Evolutionary conservation across 2,888 invertebrate genomes (phyloP), one percentile per base, ranked within the genome.

Genomic region (Netelia virgata): DNA sequence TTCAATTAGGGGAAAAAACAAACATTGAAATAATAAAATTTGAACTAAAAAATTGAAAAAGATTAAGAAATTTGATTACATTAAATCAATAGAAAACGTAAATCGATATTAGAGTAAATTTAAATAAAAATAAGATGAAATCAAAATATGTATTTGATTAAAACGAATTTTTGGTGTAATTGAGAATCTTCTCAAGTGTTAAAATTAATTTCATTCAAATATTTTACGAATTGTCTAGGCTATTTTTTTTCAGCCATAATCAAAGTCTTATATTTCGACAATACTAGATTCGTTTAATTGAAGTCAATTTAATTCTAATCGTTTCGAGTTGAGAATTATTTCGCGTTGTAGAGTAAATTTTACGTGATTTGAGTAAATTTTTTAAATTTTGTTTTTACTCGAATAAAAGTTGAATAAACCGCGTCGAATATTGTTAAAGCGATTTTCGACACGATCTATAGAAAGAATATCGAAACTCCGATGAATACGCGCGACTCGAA

Each of bases 401-500:
- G 8, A 1, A 55, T 18, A 6, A 18, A 18, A 18, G 14, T 57
- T 57, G 9, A 20, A 16, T 57, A 1, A 53, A 53, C n/a, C 16
- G 53, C n/a, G 18, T 18, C 11, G 18, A 55, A 55, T 16, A 16
- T 18, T 55, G 3, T 18, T 18, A n/a, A 2, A 59, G 20, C 8
- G 8, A 59, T 23, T 59, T 59, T 8, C 10, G 10, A 41, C 53
- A 11, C 61, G 59, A 63, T 63, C 11, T 41, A 28, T 14, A 9
- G 0, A 11, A 23, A 41, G 14, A 64, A 75, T 64, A 75, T 75
- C 20, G 41, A 16, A 20, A 63, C 16, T 16, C n/a, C 41, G 59
- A 57, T 36, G 50, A 63, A 61, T 61, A 74, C 55, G 41, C 43
- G 43, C 14, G 14, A 53, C n/a, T 61, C 66, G 59, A 68, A 68